Evolutionary conservation across 2,113 vertebrate species (phyloP).

Genomic region (Caretta caretta): DNA sequence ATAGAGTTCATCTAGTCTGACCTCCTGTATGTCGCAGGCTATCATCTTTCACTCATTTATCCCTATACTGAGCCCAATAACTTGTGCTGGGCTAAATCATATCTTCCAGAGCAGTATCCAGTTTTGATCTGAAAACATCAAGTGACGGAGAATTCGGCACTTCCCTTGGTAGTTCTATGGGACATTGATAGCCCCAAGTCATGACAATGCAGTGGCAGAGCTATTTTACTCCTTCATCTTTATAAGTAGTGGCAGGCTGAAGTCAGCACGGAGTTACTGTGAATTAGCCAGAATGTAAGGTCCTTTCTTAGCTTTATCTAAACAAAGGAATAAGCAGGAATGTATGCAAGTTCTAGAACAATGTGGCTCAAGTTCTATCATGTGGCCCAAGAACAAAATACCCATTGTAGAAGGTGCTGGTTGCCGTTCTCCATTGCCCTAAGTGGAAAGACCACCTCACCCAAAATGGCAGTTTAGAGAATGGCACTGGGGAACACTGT

Average conservation of each 20-base stretch:
- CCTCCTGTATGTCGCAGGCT: background rate
- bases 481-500: fast-evolving
- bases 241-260: background rate
- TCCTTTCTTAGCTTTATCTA: background rate
- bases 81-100: too few species aligned
- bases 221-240: background rate
- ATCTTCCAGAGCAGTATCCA: too few species aligned
- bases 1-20: background rate
- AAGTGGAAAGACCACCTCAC: background rate
- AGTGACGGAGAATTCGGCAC: too few species aligned
- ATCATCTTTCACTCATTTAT: background rate
- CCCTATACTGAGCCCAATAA: background rate
- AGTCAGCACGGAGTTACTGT: background rate
- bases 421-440: background rate
- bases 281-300: fast-evolving
- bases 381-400: too few species aligned
- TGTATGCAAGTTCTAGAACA: background rate
- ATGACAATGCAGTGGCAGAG: background rate
- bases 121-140: too few species aligned
- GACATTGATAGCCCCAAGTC: background rate
- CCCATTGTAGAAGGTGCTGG: background rate
- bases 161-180: background rate
- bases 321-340: background rate
- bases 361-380: background rate
- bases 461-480: background rate